Evolutionary conservation across 2,113 vertebrate genomes (phyloP).

Genomic region (Elachura formosa): DNA sequence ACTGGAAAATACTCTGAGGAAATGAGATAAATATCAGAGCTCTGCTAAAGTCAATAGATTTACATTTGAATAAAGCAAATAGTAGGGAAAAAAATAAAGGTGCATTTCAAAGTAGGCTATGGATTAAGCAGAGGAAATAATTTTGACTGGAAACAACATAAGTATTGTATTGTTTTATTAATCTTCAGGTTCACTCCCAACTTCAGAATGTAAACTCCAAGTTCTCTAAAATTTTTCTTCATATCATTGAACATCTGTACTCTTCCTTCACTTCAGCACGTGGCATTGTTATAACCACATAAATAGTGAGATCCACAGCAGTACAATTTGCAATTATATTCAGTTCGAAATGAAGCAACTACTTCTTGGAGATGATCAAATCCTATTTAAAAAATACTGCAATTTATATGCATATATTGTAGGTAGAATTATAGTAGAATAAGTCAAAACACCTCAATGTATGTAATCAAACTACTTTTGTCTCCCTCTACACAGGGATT

Average conservation of each 20-base stretch:
- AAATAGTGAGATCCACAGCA: background rate
- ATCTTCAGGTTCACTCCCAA: background rate
- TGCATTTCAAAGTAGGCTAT: background rate
- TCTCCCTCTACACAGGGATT: background rate
- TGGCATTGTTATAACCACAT: background rate
- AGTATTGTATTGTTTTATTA: background rate
- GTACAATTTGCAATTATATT: background rate
- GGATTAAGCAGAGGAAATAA: background rate
- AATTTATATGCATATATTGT: background rate
- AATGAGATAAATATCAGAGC: slow-evolving; percentile 37
- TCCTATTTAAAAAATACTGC: background rate
- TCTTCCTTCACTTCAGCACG: background rate
- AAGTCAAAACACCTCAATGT: background rate
- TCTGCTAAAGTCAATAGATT: slow-evolving; percentile 19
- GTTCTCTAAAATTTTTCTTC: background rate
- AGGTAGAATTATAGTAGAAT: background rate
- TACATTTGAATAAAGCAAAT: slow-evolving; percentile 17
- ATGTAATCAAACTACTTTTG: background rate
- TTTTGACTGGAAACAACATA: background rate
- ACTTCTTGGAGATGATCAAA: background rate
- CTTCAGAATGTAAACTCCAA: background rate
- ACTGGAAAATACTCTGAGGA: slow-evolving; percentile 14
- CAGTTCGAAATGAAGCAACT: background rate
- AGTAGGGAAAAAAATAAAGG: background rate
- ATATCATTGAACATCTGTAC: background rate